Percentiles rank a stretch among this genome's conserved stretches.
phyloP scores from a whole-genome alignment of 2,888 invertebrate genomes.

The Lasioglossum morio region DNA sequence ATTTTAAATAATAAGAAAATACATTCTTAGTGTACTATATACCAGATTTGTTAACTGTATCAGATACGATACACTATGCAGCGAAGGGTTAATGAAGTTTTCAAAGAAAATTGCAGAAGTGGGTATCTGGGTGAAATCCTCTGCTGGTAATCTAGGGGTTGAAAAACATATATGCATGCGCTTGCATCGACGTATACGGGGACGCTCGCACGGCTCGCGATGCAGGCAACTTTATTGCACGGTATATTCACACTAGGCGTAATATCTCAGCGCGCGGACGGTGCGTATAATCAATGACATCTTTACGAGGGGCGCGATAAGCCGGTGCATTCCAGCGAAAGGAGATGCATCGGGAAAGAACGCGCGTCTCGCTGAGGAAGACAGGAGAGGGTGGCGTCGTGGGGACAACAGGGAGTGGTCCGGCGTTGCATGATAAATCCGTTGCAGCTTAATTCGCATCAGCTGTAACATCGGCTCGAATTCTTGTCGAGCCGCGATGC shows the following conservation, averaged over 20 bases:
- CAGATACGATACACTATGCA: no score
- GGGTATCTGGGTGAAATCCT: no score
- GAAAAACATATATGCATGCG: constrained; percentile 7
- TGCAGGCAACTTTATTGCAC: constrained; percentile 67
- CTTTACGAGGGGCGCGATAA: constrained; percentile 75
- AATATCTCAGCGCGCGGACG: constrained; percentile 70
- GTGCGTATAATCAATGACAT: constrained; percentile 76
- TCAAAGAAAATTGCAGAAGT: no score
- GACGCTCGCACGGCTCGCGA: background rate
- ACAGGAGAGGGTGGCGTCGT: constrained; percentile 28
- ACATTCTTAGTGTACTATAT: no score
- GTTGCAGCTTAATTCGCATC: constrained; percentile 74
- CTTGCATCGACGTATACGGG: constrained; percentile 14
- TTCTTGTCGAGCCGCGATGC: constrained; percentile 56
- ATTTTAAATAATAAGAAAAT: no score
- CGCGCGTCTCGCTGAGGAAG: constrained; percentile 14
- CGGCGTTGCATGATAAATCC: constrained; percentile 71
- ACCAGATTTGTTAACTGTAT: no score
- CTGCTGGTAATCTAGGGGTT: background rate
- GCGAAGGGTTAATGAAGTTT: no score
- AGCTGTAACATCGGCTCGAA: constrained; percentile 61
- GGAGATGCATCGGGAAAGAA: constrained; percentile 26
- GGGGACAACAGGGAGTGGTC: constrained; percentile 67
- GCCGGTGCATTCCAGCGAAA: constrained; percentile 55
- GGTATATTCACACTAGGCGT: constrained; percentile 70